Conservation (phyloP, 2,113 vertebrate genomes). For the Mesembrinibis cayennensis region DNA sequence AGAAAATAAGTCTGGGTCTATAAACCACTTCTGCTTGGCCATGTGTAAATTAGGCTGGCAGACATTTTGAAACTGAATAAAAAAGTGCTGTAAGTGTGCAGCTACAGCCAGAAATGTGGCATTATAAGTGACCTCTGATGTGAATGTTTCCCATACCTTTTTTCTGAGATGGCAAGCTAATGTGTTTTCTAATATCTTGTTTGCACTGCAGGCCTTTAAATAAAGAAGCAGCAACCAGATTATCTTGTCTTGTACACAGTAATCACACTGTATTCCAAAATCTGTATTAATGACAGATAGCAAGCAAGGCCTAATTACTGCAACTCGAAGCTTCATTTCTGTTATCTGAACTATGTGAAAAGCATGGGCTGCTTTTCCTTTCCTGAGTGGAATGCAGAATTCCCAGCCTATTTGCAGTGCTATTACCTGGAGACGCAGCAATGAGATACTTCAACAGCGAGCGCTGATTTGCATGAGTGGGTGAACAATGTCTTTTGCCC, state of each 20-base stretch:
- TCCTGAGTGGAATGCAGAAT: neutral
- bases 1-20: neutral
- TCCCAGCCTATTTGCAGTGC: neutral
- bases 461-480: neutral
- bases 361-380: neutral
- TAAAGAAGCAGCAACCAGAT: neutral
- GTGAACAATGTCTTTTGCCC: neutral
- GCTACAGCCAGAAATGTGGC: neutral
- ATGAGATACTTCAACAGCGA: neutral
- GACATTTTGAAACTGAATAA: neutral
- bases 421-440: neutral
- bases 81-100: neutral
- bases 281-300: neutral
- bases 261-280: neutral
- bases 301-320: neutral
- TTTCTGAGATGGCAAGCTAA: neutral
- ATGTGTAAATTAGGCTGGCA: neutral
- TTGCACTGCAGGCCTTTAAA: neutral
- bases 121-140: neutral
- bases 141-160: neutral
- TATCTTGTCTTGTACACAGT: neutral
- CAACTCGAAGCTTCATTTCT: neutral
- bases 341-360: neutral
- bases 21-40: neutral
- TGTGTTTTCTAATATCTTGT: neutral